Base-by-base conservation (phyloP, 2,797 vertebrate genomes). In the Gallinago solitaria region DNA sequence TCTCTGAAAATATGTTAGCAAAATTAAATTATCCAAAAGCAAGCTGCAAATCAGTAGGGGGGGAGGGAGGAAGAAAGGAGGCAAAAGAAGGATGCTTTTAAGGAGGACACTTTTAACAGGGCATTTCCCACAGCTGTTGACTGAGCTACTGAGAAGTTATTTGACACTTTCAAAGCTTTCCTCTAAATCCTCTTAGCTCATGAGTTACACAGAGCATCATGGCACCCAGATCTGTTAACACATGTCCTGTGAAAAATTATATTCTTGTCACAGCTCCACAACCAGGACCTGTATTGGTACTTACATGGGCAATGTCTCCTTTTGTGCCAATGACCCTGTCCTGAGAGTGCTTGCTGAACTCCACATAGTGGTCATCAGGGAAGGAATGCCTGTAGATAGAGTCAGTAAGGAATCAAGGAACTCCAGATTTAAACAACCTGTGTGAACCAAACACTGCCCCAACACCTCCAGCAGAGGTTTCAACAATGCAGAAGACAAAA, bases 321-420 rank as follows among this genome's bases (percentile, higher is more conserved):
- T 99, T 99, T 13, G 99, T 99, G 90, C 99, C 99, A 86, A 99
- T 99, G 97, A 99, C 99, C 53, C 99, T 98, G 94, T 99, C 99
- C 96, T 99, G 99, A 89, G 99, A 99, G 59, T 99, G 99, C 97
- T 99, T 99, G 98, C 99, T 99, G 98, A 99, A 99, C 97, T 99
- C 99, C 95, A 99, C 99, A 48, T 99, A 99, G 96, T 99, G 99
- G 97, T 99, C 99, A 84, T 99, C 99, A 64, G 99, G 98, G 97
- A 99, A 99, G 63, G 99, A 99, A 98, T 99, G 99, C 97, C 99
- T 99, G 96, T 11, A 92, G 91, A 96, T 4, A 95, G 41, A 97
- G 95, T 41, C 43, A 96, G 37, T 25, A 30, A 92, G 47, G 12
- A 77, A 45, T 95, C 35, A 97, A 57, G 37, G 47, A 89, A 41